Evolutionary conservation across 2,113 vertebrate genomes (phyloP).

Genomic region (rat (Rattus norvegicus)): DNA sequence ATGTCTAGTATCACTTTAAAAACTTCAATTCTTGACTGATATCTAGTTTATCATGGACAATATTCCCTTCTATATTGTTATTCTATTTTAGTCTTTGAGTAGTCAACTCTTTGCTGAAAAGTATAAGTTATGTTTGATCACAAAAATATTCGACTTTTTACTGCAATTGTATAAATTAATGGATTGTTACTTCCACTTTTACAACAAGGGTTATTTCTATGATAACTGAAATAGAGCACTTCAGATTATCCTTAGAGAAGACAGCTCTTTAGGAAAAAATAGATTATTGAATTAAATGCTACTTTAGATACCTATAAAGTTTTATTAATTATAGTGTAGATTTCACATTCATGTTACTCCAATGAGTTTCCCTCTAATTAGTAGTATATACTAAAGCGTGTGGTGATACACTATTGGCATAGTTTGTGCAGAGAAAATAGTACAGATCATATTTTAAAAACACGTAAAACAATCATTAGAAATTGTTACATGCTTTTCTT

Average conservation of each 20-base stretch:
- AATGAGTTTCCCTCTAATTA: background rate
- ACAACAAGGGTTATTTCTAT: background rate
- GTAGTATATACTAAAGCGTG: background rate
- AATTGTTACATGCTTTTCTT: background rate
- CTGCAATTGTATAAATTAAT: background rate
- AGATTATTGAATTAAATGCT: background rate
- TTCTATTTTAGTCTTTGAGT: background rate
- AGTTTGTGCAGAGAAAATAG: background rate
- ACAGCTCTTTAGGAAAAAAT: conserved; percentile 5
- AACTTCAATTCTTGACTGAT: background rate
- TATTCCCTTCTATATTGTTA: background rate
- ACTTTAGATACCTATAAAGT: background rate
- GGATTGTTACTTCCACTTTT: background rate
- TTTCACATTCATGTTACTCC: background rate
- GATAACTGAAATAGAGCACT: background rate
- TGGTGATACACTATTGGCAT: too few relatives aligned
- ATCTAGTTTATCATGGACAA: background rate
- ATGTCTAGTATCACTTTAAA: background rate
- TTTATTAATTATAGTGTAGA: background rate
- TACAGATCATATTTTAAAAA: background rate
- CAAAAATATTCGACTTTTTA: background rate
- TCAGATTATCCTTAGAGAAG: background rate
- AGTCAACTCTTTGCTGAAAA: background rate
- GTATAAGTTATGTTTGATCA: background rate
- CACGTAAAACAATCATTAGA: background rate